phyloP scores from a whole-genome alignment of 2,113 vertebrate species.

The Sylvietta virens region DNA sequence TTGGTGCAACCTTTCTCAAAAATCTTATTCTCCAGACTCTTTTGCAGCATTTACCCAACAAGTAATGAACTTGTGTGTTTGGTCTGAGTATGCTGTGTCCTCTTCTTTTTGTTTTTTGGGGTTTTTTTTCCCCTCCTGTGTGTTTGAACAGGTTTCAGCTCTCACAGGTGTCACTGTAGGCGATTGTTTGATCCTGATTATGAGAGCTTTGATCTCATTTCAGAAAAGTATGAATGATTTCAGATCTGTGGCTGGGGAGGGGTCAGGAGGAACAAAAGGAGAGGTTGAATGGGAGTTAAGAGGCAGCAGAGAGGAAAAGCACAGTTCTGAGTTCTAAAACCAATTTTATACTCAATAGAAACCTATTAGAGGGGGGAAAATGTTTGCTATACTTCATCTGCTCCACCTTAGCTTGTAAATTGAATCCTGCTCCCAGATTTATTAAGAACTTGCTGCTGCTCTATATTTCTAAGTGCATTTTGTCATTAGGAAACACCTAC shows the following conservation, averaged over 20 bases:
- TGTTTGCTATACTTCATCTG: not conserved
- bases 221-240: not conserved
- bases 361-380: accelerated
- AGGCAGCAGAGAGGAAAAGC: not conserved
- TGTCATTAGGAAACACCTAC: not conserved
- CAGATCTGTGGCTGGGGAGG: not conserved
- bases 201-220: not conserved
- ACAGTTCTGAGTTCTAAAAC: not conserved
- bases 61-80: not conserved
- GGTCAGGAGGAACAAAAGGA: not conserved
- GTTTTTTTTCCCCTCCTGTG: not conserved
- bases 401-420: not conserved
- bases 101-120: not conserved
- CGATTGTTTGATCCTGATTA: not conserved
- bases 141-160: not conserved
- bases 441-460: not conserved
- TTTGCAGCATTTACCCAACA: not conserved
- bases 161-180: not conserved
- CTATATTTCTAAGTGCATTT: not conserved
- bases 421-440: not conserved
- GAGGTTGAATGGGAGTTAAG: not conserved
- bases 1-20: not conserved
- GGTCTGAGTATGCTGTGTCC: not conserved
- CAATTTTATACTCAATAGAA: not conserved
- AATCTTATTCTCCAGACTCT: not conserved